Conservation (phyloP, 2,888 invertebrate species). For the Caenorhabditis angaria region DNA sequence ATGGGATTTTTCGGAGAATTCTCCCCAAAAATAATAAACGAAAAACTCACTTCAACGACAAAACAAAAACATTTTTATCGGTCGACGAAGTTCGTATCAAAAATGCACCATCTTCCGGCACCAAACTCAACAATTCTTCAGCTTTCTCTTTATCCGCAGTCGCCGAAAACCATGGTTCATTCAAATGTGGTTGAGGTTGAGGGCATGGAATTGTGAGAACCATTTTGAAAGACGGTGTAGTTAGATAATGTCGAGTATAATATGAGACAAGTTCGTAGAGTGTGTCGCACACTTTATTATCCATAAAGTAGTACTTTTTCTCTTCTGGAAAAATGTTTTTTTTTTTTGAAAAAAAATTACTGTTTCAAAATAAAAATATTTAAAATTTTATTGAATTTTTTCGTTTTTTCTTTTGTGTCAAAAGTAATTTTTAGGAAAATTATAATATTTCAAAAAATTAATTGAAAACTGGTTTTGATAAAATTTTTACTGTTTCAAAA, state of each 20-base stretch:
- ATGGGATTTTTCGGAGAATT: not conserved
- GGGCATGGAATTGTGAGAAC: constrained; percentile 68
- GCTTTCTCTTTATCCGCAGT: constrained; percentile 66
- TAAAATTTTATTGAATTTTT: no score
- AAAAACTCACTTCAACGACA: constrained; percentile 83
- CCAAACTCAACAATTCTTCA: constrained; percentile 84
- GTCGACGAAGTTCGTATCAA: constrained; percentile 90
- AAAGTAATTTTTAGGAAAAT: no score
- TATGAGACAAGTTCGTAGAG: constrained; percentile 71
- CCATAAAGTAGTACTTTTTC: constrained; percentile 70
- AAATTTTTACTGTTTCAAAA: no score
- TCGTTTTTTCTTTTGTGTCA: no score
- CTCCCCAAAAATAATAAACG: not conserved
- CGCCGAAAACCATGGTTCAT: constrained; percentile 68
- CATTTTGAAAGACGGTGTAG: constrained; percentile 60
- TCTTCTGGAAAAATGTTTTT: constrained; percentile 52
- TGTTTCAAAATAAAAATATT: no score
- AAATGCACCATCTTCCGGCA: constrained; percentile 86
- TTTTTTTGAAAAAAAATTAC: not conserved
- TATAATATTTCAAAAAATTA: no score
- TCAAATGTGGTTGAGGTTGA: constrained; percentile 71
- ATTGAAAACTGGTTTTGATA: no score
- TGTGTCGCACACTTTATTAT: constrained; percentile 69
- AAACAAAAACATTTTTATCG: constrained; percentile 86
- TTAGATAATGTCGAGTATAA: constrained; percentile 61